Evolutionary conservation across 37 sponge, comb jelly and placozoan genomes (phyloP), one percentile per base, ranked within the genome.

Genomic region (Tethya wilhelma): DNA sequence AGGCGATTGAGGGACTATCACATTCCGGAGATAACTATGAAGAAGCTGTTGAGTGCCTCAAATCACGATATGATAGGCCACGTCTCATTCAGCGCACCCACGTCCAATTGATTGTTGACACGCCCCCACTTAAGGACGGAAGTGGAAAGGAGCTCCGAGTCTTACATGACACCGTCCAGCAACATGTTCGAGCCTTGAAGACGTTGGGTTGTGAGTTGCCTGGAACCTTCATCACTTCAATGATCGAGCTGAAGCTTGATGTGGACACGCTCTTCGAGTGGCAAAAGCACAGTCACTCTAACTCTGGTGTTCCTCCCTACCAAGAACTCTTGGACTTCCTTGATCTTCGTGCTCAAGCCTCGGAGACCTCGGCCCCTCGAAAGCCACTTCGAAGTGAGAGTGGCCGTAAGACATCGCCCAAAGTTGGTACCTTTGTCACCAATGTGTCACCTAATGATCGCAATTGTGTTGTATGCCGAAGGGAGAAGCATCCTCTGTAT

Each of bases 21-120:
- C 64, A 67, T 43, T 84, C 84, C 20, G 84, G 84, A 14, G 77
- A 84, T 43, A 64, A 75, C 44, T 84, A 75, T 40, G 58, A 66
- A n/a, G 77, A 84, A 68, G 84, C 77, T 14, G 32, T 84, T n/a
- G 75, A 84, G 23, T 75, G 84, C 59, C 68, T 84, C 39, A 66
- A 84, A 33, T 64, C 69, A 9, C 84, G 69, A 23, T 84, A 65
- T 34, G 55, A 68, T 39, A 49, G 80, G 11, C 56, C 80, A 19
- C 80, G 80, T 45, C 80, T 79, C 25, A 83, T 83, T n/a, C 84
- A 83, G 19, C 74, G 67, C 25, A 83, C 75, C 28, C 84, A 83
- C 64, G 84, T 83, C 6, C 75, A 67, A 56, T 25, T 74, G 40
- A 75, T 73, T 30, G 59, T 76, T 30, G 77, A 84, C 39, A 28